phyloP scores from a whole-genome alignment of 1,140 invertebrate species.

The Cylas formicarius region DNA sequence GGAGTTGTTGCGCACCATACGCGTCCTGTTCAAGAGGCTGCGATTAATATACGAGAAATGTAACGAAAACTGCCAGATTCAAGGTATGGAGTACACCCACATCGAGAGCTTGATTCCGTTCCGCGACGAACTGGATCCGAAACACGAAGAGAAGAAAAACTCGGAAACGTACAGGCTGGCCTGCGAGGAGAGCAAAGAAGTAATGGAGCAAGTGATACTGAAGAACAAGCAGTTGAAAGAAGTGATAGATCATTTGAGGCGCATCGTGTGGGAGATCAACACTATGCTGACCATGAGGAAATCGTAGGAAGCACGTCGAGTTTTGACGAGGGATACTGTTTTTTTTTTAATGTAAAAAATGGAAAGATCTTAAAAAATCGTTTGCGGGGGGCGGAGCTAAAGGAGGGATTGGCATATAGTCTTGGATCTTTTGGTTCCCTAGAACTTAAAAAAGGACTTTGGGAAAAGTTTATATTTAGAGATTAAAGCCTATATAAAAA shows the following conservation, averaged over 20 bases:
- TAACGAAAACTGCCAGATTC: constrained; percentile 70
- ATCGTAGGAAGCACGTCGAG: no score
- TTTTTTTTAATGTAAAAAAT: no score
- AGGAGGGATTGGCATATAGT: no score
- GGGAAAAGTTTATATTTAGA: no score
- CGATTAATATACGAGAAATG: constrained; percentile 85
- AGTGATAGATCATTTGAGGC: constrained; percentile 83
- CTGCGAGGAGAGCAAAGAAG: constrained; percentile 65
- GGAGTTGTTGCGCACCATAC: constrained; percentile 71
- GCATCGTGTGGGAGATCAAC: constrained; percentile 94
- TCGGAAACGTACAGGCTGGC: constrained; percentile 66
- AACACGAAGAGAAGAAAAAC: constrained; percentile 70
- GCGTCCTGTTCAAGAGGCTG: constrained; percentile 74
- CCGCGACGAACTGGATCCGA: constrained; percentile 73
- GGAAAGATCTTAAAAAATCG: no score
- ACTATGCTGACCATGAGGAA: constrained; percentile 90
- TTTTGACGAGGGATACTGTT: no score
- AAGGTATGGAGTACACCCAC: constrained; percentile 82
- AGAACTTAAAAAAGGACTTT: no score
- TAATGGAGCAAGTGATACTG: constrained; percentile 67
- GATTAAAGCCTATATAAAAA: no score
- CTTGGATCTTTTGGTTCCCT: no score
- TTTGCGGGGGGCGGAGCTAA: no score
- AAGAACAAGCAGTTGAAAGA: constrained; percentile 91
- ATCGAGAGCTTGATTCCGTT: constrained; percentile 85